Evolutionary conservation across 2,797 vertebrate genomes (phyloP), one percentile per base, ranked within the genome.

Genomic region (Bryconaethiops microstoma): DNA sequence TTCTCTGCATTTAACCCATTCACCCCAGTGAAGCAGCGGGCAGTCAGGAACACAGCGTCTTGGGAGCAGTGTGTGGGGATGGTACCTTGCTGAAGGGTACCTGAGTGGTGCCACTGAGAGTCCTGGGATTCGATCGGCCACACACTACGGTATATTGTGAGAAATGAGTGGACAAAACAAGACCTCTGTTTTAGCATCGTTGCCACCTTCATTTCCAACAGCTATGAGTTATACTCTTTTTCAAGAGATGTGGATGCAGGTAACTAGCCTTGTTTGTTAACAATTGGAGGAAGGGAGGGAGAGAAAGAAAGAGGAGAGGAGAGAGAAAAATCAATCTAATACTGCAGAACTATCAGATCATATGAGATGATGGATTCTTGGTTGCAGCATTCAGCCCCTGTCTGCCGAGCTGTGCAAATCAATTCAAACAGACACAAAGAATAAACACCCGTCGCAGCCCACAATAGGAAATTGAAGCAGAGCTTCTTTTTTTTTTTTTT

Each of bases 351-450:
- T 95, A 95, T 95, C 95, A 96, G 94, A 95, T 96, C 95, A 94
- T 94, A 95, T 96, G 93, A 95, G 95, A 95, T 96, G 95, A 95
- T 95, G 92, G 95, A 96, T 96, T 96, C 95, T 93, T 95, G 95
- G 94, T 94, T 95, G 93, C 92, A 93, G 93, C 94, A 94, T 96
- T 96, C 94, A 94, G 93, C 93, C 93, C 89, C 94, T 95, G 93
- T 96, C 94, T 93, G 93, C 93, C 92, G 92, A 95, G 93, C 94
- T 94, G 94, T 95, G 95, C 95, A 95, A 95, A 96, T 96, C 95
- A 96, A 96, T 95, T 96, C 95, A 94, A 95, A 95, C 95, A 96
- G 95, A 96, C 95, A 94, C 95, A 95, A 94, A 91, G 86, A 95
- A 93, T 94, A 95, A 95, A 96, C 94, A 94, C 93, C 92, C 91